Evolutionary conservation across 1,140 invertebrate genomes (phyloP), one percentile per base, ranked within the genome.

Genomic region (Bemisia tabaci): DNA sequence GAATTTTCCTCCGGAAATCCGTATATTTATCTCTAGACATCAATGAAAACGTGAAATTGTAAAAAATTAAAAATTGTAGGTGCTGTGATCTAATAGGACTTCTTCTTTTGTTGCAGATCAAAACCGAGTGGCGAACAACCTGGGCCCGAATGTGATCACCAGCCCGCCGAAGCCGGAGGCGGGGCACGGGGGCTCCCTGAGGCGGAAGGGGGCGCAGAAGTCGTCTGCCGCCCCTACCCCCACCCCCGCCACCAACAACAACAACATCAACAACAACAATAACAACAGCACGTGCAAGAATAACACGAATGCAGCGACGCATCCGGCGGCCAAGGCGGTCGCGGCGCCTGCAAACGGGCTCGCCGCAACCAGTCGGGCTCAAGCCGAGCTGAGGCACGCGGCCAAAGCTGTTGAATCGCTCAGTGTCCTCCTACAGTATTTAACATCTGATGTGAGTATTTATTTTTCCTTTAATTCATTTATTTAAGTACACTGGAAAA

Each of bases 391-490:
- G 66, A 67, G 73, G 60, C 75, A 76, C 48, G 71, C 76, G 58
- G 77, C 81, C 25, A 72, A 75, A 11, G 80, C 82, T 25, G 80
- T 86, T 11, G 84, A 88, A 74, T 87, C 86, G 0, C 76, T 90
- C 25, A 85, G 85, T 22, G 82, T 88, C 23, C 80, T 87, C 27
- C 81, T 89, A 60, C 85, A 88, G 73, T 86, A 88, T 75, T 78
- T 88, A 63, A 85, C 86, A 68, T 83, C 82, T 74, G 81, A 86
- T 75, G 87, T 89, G 77, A 82, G 83, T 79, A 26, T 63, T 48
- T 48, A 9, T 48, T 48, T 48, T n/a, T n/a, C n/a, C n/a, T n/a
- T n/a, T 12, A 9, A 48, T 5, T 62, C n/a, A 12, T 58, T 58
- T 12, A 58, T n/a, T n/a, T n/a, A n/a, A n/a, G n/a, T n/a, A n/a